A percentile compares a stretch with the other conserved stretches of the same genome.
Conservation (phyloP, 2,797 vertebrate species). For the Telmatherina bonti region DNA sequence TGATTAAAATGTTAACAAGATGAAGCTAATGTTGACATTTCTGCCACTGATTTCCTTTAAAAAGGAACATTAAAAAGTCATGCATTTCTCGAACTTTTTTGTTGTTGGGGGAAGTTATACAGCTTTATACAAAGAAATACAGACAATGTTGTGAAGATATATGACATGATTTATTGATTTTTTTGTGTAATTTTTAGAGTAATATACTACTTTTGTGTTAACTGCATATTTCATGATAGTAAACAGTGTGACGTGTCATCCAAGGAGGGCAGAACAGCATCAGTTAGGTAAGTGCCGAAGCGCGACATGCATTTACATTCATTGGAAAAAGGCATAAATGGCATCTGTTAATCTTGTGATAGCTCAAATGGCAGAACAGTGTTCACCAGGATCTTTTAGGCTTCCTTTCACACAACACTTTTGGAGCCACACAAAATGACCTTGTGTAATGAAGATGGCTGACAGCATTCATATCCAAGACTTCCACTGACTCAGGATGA, state of each 20-base stretch:
- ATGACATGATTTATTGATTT: background rate
- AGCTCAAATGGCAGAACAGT: background rate
- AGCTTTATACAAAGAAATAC: slow-evolving; percentile 21
- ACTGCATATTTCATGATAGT: background rate
- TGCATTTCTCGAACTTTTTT: slow-evolving; percentile 15
- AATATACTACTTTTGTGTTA: background rate
- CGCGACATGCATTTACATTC: background rate
- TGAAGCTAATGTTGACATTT: no score
- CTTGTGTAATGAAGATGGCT: background rate
- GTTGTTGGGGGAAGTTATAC: slow-evolving; percentile 10
- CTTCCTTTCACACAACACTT: background rate
- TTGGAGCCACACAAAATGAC: background rate
- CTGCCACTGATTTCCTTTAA: no score
- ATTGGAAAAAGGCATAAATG: background rate
- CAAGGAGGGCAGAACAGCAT: background rate
- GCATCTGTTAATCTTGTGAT: background rate
- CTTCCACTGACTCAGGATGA: background rate
- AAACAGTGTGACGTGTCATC: background rate
- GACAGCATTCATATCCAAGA: background rate
- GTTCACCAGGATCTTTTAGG: background rate
- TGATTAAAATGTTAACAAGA: no score
- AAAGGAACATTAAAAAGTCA: slow-evolving; percentile 29
- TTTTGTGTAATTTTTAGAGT: background rate
- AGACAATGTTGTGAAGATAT: background rate
- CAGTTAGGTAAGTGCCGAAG: background rate